These are phyloP conservation scores for Mactromeris polynyma DNA, from an alignment of 2,888 invertebrate genomes.

Conservation along the genomic window DNA sequence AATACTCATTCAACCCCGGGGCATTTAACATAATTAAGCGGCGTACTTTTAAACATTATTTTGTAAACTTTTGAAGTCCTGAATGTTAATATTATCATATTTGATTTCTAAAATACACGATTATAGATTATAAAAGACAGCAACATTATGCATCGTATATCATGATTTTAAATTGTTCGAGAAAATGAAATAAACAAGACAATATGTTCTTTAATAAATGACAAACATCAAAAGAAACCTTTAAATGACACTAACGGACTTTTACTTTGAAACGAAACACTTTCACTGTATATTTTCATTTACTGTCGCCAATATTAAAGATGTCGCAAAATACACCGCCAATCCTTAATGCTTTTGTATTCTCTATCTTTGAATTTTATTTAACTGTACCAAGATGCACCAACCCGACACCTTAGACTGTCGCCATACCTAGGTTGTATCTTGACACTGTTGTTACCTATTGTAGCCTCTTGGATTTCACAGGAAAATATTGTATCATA, in stretches of 20 bases:
- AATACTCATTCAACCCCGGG: too few relatives aligned
- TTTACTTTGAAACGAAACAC: not conserved
- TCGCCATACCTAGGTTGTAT: not conserved
- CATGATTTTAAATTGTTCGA: not conserved
- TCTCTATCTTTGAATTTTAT: not conserved
- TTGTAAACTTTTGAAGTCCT: too few relatives aligned
- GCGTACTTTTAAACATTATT: too few relatives aligned
- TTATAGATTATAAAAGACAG: too few relatives aligned
- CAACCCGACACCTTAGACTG: not conserved
- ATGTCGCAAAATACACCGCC: not conserved
- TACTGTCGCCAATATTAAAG: not conserved
- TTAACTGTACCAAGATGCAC: not conserved
- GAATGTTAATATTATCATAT: too few relatives aligned
- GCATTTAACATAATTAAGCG: too few relatives aligned
- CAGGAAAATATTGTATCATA: not conserved
- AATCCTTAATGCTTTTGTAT: not conserved
- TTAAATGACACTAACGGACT: not conserved
- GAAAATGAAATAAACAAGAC: not conserved
- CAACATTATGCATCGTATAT: too few relatives aligned
- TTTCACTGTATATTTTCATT: not conserved
- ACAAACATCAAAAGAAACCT: not conserved
- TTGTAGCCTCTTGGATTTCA: not conserved
- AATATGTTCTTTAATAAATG: not conserved
- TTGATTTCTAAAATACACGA: too few relatives aligned
- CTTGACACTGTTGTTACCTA: not conserved